Evolutionary conservation across 1,140 invertebrate species (phyloP).

Genomic region (Zelostemma sp.): DNA sequence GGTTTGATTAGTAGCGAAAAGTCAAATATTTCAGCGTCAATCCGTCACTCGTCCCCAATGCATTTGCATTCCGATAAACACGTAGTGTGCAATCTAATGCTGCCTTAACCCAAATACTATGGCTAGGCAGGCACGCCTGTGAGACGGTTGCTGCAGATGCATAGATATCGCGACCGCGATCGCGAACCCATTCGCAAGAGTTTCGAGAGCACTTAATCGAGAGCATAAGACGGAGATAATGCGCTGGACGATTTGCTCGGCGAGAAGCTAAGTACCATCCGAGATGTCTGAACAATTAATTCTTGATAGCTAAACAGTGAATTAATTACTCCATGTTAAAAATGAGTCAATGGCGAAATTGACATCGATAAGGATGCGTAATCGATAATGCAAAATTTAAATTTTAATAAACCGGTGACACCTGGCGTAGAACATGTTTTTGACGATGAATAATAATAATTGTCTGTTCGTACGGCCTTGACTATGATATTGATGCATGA

Average conservation of each 20-base stretch:
- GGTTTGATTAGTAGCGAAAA: constrained; percentile 8
- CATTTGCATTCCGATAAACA: constrained; percentile 42
- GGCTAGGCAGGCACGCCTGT: constrained; percentile 30
- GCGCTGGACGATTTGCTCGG: constrained; percentile 5
- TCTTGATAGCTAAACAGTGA: too few species aligned
- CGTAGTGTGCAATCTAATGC: constrained; percentile 10
- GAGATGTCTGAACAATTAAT: background rate
- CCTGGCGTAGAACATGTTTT: background rate
- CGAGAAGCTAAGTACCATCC: constrained; percentile 1
- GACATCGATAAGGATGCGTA: too few species aligned
- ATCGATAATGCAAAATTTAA: too few species aligned
- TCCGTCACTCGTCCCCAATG: constrained; percentile 29
- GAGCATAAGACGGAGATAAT: constrained; percentile 26
- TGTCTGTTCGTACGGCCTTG: background rate
- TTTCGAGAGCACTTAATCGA: constrained; percentile 47
- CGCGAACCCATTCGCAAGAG: constrained; percentile 17
- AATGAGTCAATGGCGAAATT: too few species aligned
- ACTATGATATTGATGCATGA: background rate
- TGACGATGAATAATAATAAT: background rate
- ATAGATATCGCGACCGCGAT: constrained; percentile 41
- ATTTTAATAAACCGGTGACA: too few species aligned
- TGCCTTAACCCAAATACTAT: constrained; percentile 42
- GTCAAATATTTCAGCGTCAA: constrained; percentile 16
- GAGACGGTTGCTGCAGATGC: constrained; percentile 27
- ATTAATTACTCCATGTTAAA: too few species aligned